Evolutionary conservation across 2,113 vertebrate species (phyloP).

Genomic region (Oncorhynchus gorbuscha): DNA sequence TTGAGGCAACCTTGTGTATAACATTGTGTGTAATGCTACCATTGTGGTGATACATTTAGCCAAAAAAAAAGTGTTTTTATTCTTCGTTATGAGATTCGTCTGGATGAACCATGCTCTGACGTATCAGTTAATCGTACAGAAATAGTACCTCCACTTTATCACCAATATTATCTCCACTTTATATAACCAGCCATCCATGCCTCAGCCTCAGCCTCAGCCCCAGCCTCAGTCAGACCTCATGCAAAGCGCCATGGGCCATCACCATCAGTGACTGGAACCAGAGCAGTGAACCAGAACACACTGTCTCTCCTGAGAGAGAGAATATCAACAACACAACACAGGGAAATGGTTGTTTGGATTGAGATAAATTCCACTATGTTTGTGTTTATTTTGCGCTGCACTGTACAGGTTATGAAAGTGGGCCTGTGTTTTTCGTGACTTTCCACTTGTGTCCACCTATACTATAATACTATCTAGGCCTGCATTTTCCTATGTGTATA

Average conservation of each 20-base stretch:
- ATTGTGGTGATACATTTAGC: too few species aligned
- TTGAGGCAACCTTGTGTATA: too few species aligned
- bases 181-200: background rate
- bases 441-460: background rate
- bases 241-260: background rate
- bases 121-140: too few species aligned
- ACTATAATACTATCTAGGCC: background rate
- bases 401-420: too few species aligned
- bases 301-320: background rate
- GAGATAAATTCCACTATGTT: background rate
- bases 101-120: too few species aligned
- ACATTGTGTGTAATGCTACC: too few species aligned
- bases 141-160: too few species aligned
- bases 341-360: background rate
- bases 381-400: too few species aligned
- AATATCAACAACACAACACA: background rate
- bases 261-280: background rate
- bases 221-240: background rate
- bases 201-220: too few species aligned
- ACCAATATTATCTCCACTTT: too few species aligned
- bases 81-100: too few species aligned
- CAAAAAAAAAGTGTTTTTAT: too few species aligned
- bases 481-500: background rate
- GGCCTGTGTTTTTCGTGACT: background rate
- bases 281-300: background rate